Evolutionary conservation across 2,888 invertebrate species (phyloP).

Genomic region (Dendrolimus pini): DNA sequence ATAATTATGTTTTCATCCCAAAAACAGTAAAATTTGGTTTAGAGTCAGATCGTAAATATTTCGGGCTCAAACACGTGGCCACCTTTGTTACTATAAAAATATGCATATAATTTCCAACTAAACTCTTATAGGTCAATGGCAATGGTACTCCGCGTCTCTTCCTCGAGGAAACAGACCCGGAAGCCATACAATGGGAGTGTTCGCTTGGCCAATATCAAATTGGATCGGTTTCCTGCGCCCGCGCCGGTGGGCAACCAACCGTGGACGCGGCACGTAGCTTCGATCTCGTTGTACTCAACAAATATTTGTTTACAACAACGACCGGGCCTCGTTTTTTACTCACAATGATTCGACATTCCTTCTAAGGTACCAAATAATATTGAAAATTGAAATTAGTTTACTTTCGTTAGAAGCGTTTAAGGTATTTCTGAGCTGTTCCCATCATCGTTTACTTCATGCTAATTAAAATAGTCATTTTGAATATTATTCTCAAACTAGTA

Average conservation of each 20-base stretch:
- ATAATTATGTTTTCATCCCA: too few species aligned
- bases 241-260: conserved; percentile 29
- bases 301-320: conserved; percentile 47
- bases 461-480: too few species aligned
- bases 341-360: conserved; percentile 27
- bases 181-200: conserved; percentile 28
- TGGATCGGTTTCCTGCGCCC: conserved; percentile 36
- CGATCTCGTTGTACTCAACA: conserved; percentile 45
- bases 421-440: neutral
- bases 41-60: too few species aligned
- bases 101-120: too few species aligned
- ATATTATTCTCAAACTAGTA: too few species aligned
- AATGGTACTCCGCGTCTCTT: neutral
- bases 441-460: neutral
- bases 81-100: too few species aligned
- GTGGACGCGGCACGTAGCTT: conserved; percentile 38
- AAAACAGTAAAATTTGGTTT: too few species aligned
- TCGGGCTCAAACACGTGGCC: too few species aligned
- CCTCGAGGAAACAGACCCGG: conserved; percentile 30
- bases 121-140: too few species aligned
- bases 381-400: conserved; percentile 13
- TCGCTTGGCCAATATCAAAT: conserved; percentile 28
- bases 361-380: conserved; percentile 15
- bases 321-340: conserved; percentile 30
- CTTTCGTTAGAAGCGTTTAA: conserved; percentile 13